Evolutionary conservation across 2,113 vertebrate genomes (phyloP).

Genomic region (Eubucco bourcierii): DNA sequence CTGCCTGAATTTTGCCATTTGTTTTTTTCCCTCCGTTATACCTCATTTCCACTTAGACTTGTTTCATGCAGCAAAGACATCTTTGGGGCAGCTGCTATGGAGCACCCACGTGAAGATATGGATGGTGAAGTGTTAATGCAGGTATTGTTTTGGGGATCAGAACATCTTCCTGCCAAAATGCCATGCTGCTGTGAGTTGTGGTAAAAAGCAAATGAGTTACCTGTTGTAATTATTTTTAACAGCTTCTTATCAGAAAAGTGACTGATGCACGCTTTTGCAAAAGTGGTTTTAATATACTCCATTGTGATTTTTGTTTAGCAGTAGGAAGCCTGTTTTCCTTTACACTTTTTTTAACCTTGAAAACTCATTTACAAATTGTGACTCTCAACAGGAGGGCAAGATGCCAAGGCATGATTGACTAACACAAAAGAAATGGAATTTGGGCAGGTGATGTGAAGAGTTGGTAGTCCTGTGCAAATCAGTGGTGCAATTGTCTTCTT

Average conservation of each 20-base stretch:
- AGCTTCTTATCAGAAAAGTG: not conserved
- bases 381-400: not conserved
- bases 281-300: not conserved
- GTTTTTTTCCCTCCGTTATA: not conserved
- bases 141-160: rapidly evolving
- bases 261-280: not conserved
- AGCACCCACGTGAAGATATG: not conserved
- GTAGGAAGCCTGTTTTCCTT: conserved; percentile 15
- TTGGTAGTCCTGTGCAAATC: not conserved
- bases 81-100: not conserved
- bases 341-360: conserved; percentile 17
- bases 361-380: not conserved
- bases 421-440: not conserved
- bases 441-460: not conserved
- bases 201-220: not conserved
- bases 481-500: not conserved
- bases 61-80: not conserved
- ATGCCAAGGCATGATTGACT: not conserved
- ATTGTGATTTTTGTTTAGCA: not conserved
- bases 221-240: not conserved
- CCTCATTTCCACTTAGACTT: not conserved
- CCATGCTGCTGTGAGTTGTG: not conserved
- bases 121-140: not conserved
- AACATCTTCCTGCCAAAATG: not conserved
- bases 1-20: not conserved